These are phyloP conservation scores for Galaxea fascicularis DNA, from an alignment of 92 coral and sea anemone species.

Conservation along the genomic window DNA sequence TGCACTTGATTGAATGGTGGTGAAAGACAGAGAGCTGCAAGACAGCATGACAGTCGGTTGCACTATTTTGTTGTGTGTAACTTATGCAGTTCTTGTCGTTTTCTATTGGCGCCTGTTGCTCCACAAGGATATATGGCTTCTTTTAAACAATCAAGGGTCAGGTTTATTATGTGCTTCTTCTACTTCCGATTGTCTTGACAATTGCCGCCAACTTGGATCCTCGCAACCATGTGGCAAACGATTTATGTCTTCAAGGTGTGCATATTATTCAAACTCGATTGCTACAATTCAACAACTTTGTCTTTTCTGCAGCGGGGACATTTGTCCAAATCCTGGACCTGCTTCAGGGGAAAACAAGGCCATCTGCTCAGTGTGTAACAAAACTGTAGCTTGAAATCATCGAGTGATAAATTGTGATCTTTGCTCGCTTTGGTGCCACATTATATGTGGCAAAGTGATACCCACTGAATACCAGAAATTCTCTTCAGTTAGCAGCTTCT, in stretches of 20 bases:
- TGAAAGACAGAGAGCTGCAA: no score
- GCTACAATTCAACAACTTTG: conserved; percentile 25
- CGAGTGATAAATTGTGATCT: conserved; percentile 34
- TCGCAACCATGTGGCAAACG: not conserved
- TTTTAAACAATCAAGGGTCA: not conserved
- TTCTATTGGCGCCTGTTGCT: not conserved
- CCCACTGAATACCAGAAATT: conserved; percentile 23
- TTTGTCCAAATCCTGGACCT: conserved; percentile 23
- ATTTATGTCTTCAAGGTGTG: conserved; percentile 7
- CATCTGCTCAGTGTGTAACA: conserved; percentile 18
- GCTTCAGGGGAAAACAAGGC: not conserved
- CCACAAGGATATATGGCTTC: not conserved
- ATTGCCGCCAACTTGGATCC: not conserved
- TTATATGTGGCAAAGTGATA: conserved; percentile 39
- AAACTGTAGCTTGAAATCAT: conserved; percentile 34
- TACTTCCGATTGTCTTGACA: not conserved
- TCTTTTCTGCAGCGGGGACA: conserved; percentile 24
- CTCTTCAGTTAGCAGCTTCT: not conserved
- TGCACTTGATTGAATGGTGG: no score
- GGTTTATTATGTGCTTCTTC: not conserved
- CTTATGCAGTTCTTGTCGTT: not conserved
- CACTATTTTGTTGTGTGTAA: not conserved
- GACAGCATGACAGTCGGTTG: not conserved
- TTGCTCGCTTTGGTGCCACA: conserved; percentile 32
- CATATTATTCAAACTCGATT: conserved; percentile 24